Conservation (phyloP, 30 jellyfish, hydroid and myxozoan species). For the Aurelia sp. region DNA sequence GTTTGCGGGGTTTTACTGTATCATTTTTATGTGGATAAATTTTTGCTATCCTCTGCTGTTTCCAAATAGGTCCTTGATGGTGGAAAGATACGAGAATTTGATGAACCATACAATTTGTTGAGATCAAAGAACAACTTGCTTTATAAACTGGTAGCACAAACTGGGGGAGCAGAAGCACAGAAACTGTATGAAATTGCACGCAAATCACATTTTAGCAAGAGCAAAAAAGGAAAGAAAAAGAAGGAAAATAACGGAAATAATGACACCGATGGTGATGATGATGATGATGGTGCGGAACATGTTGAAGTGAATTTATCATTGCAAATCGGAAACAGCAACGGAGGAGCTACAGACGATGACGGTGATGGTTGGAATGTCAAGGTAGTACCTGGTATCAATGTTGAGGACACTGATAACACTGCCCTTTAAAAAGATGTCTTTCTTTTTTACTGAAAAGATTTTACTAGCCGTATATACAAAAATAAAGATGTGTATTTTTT, state of each 20-base stretch:
- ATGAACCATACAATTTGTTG: constrained; percentile 79
- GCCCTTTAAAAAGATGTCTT: not conserved
- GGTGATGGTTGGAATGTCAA: not conserved
- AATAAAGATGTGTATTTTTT: not conserved
- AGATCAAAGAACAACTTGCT: constrained; percentile 58
- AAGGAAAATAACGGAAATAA: not conserved
- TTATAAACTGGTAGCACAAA: constrained; percentile 87
- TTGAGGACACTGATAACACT: not conserved
- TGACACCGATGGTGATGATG: not conserved
- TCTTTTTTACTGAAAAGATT: no score
- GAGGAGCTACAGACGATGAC: not conserved
- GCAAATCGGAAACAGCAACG: not conserved
- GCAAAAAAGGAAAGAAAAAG: not conserved
- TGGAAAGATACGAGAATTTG: constrained; percentile 81
- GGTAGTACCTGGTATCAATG: not conserved
- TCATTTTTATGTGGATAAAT: no score
- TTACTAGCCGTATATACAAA: not conserved
- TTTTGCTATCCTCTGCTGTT: no score
- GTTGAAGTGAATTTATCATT: not conserved
- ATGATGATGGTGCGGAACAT: not conserved
- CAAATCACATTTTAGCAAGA: constrained; percentile 32
- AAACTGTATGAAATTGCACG: constrained; percentile 85
- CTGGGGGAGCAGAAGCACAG: constrained; percentile 92
- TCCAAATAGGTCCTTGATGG: constrained; percentile 88
- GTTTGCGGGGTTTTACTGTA: no score